Base-by-base conservation (phyloP, 2,888 invertebrate species). In the Incurvaria masculella region DNA sequence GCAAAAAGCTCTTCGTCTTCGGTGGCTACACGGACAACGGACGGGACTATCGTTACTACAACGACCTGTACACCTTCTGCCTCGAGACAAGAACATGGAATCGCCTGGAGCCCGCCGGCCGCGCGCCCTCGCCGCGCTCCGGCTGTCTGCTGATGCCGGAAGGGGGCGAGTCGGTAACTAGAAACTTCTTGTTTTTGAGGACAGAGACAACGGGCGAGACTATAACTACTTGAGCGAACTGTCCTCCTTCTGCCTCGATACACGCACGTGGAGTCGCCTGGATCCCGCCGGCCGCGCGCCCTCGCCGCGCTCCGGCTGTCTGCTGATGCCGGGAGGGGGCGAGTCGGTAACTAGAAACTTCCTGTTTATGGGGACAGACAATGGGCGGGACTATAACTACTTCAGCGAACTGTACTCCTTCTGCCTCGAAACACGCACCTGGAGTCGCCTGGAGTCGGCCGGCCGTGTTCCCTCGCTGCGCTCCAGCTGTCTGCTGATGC, bases 21-120 rank as follows among this genome's bases (percentile, higher is more conserved):
- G 96, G 96, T 1, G 97, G 97, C 1, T 97, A 94, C 68, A 86
- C 90, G 61, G 96, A 97, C 69, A 95, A 93, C 66, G 82, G 89
- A 1, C 81, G 91, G 48, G 89, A 91, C 51, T 94, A 89, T 64
- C 88, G 88, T 56, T 97, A 96, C 73, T 93, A 85, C 65, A 95
- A 95, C 66, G 97, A 97, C 65, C 66, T 94, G 1, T 82, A 91
- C 67, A 67, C 84, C 26, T 96, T 97, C 71, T 87, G 91, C 57
- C 69, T 91, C 54, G 91, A 92, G 59, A 84, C 83, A 0, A 86
- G 92, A 58, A 76, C 76, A 1, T 97, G 96, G 96, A 78, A 68
- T 2, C 88, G 87, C 63, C 61, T 95, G 44, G 82, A 84, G 46
- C 73, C 85, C 0, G 66, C 62, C 53, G 89, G 91, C 1, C 79